phyloP scores from a whole-genome alignment of 2,888 invertebrate genomes.

The Ashinkailepas kermadecensis region DNA sequence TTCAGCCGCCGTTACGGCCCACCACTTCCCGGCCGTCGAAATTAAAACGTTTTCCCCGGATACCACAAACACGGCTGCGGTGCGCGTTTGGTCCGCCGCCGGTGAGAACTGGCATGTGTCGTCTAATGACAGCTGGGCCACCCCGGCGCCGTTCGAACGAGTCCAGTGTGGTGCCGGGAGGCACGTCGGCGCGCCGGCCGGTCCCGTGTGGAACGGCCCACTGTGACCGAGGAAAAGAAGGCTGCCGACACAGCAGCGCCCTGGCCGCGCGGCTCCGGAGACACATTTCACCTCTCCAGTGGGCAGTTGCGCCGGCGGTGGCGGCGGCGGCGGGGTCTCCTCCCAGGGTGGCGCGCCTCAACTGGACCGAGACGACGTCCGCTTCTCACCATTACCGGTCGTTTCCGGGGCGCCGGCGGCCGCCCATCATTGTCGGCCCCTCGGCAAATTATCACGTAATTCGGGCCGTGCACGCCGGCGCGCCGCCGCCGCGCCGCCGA shows the following conservation, averaged over 20 bases:
- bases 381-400: slow-evolving; percentile 4
- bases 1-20: neutral
- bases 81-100: neutral
- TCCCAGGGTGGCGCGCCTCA: neutral
- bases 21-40: neutral
- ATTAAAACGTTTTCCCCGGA: neutral
- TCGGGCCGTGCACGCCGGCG: neutral
- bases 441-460: slow-evolving; percentile 19
- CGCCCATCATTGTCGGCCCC: neutral
- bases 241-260: too few species aligned
- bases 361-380: neutral
- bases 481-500: neutral
- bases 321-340: neutral
- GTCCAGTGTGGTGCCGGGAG: neutral
- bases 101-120: neutral
- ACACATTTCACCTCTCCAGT: too few species aligned
- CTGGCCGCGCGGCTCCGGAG: too few species aligned
- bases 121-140: neutral
- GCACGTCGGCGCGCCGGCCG: too few species aligned
- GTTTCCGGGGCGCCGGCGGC: slow-evolving; percentile 8
- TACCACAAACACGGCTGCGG: neutral
- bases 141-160: neutral
- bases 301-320: neutral
- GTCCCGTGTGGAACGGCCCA: too few species aligned
- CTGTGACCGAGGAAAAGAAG: too few species aligned